These are phyloP conservation scores for Taenioides sp. DNA, from an alignment of 2,797 vertebrate genomes.

Conservation along the genomic window DNA sequence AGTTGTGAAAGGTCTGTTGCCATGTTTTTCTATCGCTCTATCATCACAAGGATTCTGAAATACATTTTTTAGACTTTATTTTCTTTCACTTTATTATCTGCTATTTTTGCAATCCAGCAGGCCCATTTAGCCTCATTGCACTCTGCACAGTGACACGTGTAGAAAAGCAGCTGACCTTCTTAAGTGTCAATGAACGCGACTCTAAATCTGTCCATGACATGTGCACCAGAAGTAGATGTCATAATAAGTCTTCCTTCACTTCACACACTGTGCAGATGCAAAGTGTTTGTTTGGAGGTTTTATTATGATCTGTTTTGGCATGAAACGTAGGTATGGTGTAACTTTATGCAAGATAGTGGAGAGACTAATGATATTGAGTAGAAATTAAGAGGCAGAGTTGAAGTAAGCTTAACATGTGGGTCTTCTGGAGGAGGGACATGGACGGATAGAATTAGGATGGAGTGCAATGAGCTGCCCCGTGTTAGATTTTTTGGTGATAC, in stretches of 20 bases:
- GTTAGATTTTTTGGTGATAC: not conserved
- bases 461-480: not conserved
- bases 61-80: too few species aligned
- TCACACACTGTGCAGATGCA: not conserved
- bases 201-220: slow-evolving; percentile 18
- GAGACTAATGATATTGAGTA: not conserved
- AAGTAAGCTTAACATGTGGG: not conserved
- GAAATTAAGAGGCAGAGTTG: not conserved
- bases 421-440: not conserved
- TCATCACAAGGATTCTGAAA: too few species aligned
- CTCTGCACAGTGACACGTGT: slow-evolving; percentile 5
- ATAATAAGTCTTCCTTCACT: slow-evolving; percentile 14
- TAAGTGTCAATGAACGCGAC: slow-evolving; percentile 13
- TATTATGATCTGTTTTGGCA: not conserved
- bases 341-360: not conserved
- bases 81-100: not conserved
- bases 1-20: slow-evolving; percentile 10
- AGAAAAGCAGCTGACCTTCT: slow-evolving; percentile 10
- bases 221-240: not conserved
- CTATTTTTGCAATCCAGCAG: not conserved
- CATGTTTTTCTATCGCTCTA: slow-evolving; percentile 18
- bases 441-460: slow-evolving; percentile 1
- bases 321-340: not conserved
- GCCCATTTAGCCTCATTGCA: not conserved
- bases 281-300: not conserved